Percentiles rank a stretch among this genome's conserved stretches.
phyloP scores from a whole-genome alignment of 1,140 invertebrate genomes.

The Drosophila sturtevanti region DNA sequence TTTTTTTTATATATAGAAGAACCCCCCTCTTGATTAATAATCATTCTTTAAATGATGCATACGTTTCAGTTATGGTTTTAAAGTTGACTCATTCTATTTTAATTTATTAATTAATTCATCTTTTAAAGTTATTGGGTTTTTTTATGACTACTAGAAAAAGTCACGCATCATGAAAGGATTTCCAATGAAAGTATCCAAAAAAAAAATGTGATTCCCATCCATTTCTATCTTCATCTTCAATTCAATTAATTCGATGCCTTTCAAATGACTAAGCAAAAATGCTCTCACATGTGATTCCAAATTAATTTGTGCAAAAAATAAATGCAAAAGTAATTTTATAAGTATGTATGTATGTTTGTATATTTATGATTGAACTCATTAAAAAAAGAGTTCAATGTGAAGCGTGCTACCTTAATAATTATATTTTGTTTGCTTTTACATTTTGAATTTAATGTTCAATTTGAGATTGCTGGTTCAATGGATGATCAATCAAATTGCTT shows the following conservation, averaged over 20 bases:
- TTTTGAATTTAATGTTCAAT: constrained; percentile 34
- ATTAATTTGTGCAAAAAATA: constrained; percentile 12
- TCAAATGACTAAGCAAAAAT: neutral
- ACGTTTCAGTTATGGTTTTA: too few relatives aligned
- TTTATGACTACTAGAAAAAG: neutral
- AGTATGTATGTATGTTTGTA: constrained; percentile 1
- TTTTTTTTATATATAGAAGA: too few relatives aligned
- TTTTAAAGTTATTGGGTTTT: neutral
- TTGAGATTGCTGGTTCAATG: constrained; percentile 10
- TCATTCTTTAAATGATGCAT: too few relatives aligned
- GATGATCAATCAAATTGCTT: constrained; percentile 63
- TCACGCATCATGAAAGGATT: neutral
- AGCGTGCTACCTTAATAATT: constrained; percentile 27
- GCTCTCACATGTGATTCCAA: neutral
- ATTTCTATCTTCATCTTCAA: neutral
- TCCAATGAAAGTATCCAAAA: neutral
- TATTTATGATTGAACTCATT: constrained; percentile 49
- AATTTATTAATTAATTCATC: neutral
- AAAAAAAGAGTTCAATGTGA: constrained; percentile 42
- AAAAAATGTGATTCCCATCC: neutral
- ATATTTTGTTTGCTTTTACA: constrained; percentile 36
- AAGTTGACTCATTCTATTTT: neutral
- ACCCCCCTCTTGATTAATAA: too few relatives aligned
- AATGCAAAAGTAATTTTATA: constrained; percentile 43
- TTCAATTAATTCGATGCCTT: neutral